Percentiles rank a stretch among this genome's conserved stretches.
These are phyloP conservation scores for Steinernema feltiae DNA, from an alignment of 1,140 invertebrate species.

Conservation along the genomic window DNA sequence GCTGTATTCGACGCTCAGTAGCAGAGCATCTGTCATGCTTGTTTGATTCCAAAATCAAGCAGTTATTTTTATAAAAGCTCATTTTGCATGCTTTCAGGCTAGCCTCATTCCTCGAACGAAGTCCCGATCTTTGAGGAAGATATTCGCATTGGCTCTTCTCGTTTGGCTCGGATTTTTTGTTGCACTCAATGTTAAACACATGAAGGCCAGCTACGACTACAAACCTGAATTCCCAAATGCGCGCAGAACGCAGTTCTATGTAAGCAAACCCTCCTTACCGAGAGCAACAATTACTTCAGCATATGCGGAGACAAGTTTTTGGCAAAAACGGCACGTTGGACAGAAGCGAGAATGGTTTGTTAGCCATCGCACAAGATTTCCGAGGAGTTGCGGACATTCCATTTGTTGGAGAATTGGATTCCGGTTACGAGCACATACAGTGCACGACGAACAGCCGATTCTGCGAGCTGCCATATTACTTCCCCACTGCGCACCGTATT, in stretches of 20 bases:
- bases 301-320: conserved; percentile 24
- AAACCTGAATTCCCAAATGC: conserved; percentile 25
- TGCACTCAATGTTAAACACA: conserved; percentile 19
- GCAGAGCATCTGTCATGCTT: too few relatives aligned
- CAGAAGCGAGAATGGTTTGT: conserved; percentile 24
- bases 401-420: conserved; percentile 17
- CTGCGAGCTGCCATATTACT: conserved; percentile 35
- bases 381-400: conserved; percentile 38
- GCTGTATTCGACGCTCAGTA: conserved; percentile 6
- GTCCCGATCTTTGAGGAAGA: neutral
- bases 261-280: neutral
- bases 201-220: conserved; percentile 19
- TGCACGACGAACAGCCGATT: conserved; percentile 12
- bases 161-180: conserved; percentile 1
- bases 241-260: conserved; percentile 31
- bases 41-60: too few relatives aligned
- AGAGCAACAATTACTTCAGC: conserved; percentile 16
- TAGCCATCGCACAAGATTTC: conserved; percentile 33
- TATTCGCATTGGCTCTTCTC: neutral
- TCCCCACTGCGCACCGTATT: conserved; percentile 25
- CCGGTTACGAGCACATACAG: conserved; percentile 10
- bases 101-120: neutral
- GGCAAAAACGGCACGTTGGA: conserved; percentile 20
- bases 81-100: neutral
- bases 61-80: too few relatives aligned